Evolutionary conservation across 1,140 invertebrate genomes (phyloP).

Genomic region (Eufriesea mexicana): DNA sequence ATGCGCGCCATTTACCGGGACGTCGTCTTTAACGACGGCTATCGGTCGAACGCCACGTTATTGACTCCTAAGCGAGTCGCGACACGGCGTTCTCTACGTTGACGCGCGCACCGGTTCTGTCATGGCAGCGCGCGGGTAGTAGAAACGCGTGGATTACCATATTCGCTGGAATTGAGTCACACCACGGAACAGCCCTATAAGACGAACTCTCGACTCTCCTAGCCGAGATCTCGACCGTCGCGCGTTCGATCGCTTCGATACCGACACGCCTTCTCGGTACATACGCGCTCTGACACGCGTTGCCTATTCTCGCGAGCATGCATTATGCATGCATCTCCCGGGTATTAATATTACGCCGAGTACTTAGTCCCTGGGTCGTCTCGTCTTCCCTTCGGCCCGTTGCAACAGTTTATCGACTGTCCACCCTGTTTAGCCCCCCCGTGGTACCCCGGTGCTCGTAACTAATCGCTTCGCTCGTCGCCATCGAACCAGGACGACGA

Average conservation of each 20-base stretch:
- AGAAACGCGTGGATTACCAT: neutral
- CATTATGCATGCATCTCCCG: slow-evolving; percentile 34
- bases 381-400: too few species aligned
- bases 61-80: too few species aligned
- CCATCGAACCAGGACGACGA: neutral
- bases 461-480: slow-evolving; percentile 53
- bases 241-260: neutral
- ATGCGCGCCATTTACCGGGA: neutral
- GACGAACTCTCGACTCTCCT: neutral
- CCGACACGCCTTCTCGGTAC: neutral
- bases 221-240: neutral
- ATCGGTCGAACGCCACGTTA: neutral
- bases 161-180: slow-evolving; percentile 11
- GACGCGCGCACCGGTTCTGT: too few species aligned
- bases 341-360: slow-evolving; percentile 15
- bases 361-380: neutral
- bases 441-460: slow-evolving; percentile 16
- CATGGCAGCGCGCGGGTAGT: too few species aligned
- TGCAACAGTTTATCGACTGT: slow-evolving; percentile 42
- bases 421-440: neutral
- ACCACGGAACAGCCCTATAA: neutral
- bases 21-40: neutral
- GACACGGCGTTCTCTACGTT: too few species aligned
- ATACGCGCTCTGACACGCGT: neutral
- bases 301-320: neutral